A percentile compares a stretch with the other conserved stretches of the same genome.
Evolutionary conservation across 2,797 vertebrate species (phyloP).

Genomic region (Anisognathus igniventris): DNA sequence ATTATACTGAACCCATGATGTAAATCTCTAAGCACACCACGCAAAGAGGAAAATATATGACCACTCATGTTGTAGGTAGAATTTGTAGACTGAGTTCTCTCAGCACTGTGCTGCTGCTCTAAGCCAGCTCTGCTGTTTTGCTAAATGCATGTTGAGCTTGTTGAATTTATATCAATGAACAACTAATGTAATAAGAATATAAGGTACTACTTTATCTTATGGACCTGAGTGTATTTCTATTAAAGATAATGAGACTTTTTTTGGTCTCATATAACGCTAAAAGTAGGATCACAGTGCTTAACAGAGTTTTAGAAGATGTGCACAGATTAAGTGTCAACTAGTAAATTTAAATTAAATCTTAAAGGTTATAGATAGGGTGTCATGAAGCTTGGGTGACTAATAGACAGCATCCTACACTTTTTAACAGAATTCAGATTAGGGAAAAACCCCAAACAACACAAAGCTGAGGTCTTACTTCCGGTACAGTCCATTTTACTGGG

Average conservation of each 20-base stretch:
- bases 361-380: background rate
- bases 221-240: background rate
- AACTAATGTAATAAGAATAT: background rate
- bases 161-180: background rate
- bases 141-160: background rate
- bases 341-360: background rate
- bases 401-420: background rate
- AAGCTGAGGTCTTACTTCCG: background rate
- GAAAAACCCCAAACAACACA: rapidly evolving
- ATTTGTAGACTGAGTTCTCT: background rate
- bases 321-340: background rate
- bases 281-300: background rate
- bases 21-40: conserved; percentile 32
- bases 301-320: background rate
- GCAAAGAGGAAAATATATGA: conserved; percentile 7
- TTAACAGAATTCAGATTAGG: background rate
- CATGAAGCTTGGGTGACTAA: background rate
- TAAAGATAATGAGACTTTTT: background rate
- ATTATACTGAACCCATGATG: conserved; percentile 14
- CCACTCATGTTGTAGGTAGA: background rate
- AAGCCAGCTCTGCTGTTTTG: background rate
- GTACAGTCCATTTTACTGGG: background rate
- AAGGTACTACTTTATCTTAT: background rate
- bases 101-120: background rate
- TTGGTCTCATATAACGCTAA: background rate